A percentile compares a stretch with the other conserved stretches of the same genome.
These are phyloP conservation scores for Andrena chrysosceles DNA, from an alignment of 2,888 invertebrate genomes.

Conservation along the genomic window DNA sequence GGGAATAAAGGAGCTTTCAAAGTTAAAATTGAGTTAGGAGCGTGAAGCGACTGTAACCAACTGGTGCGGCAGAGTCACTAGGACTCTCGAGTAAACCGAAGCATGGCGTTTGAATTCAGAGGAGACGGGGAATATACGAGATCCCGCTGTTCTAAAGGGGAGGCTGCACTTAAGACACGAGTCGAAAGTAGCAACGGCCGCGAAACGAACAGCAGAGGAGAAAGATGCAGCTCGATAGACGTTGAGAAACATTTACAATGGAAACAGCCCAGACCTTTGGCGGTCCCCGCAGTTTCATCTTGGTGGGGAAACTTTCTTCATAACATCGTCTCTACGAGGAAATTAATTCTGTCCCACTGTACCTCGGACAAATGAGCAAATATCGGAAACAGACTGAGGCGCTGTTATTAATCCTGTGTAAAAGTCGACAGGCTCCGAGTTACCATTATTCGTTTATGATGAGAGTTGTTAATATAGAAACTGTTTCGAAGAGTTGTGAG, in stretches of 20 bases:
- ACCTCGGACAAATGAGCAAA: not conserved
- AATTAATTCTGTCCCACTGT: not conserved
- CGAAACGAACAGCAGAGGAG: constrained; percentile 6
- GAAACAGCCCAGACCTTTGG: not conserved
- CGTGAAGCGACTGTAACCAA: constrained; percentile 43
- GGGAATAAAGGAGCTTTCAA: constrained; percentile 60
- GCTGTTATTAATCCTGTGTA: too few relatives aligned
- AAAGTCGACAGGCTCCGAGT: too few relatives aligned
- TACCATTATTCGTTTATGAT: too few relatives aligned
- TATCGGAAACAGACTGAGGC: not conserved
- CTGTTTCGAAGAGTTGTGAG: too few relatives aligned
- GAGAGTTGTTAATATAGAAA: too few relatives aligned
- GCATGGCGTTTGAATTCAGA: constrained; percentile 6
- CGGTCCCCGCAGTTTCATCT: constrained; percentile 1
- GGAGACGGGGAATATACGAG: constrained; percentile 22
- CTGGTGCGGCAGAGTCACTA: not conserved
- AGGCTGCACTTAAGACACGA: constrained; percentile 10
- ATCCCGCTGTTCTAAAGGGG: constrained; percentile 11
- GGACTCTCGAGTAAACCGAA: constrained; percentile 22
- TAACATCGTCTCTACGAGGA: not conserved
- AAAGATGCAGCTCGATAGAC: constrained; percentile 13
- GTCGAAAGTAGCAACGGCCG: constrained; percentile 11
- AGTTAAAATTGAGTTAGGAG: constrained; percentile 68
- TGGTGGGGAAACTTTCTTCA: constrained; percentile 9
- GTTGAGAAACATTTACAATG: constrained; percentile 4